These are phyloP conservation scores for Pterois miles DNA, from an alignment of 2,797 vertebrate species.

Conservation along the genomic window DNA sequence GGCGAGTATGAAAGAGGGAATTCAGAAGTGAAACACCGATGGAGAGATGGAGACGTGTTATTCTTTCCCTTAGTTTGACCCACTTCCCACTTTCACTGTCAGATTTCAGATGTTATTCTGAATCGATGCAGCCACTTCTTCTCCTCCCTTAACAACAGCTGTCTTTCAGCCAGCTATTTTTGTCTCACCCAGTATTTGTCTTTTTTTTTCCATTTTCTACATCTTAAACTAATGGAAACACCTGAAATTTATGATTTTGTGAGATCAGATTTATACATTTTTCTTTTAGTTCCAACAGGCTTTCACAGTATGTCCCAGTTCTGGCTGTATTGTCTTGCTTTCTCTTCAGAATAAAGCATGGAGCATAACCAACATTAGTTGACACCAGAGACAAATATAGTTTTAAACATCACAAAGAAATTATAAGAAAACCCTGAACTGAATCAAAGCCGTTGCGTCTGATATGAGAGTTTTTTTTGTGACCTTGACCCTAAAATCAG, in stretches of 20 bases:
- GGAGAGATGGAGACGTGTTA: neutral
- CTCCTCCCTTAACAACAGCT: neutral
- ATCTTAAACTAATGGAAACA: neutral
- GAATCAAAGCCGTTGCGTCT: slow-evolving; percentile 13
- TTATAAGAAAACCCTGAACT: neutral
- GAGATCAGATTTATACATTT: neutral
- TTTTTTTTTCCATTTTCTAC: neutral
- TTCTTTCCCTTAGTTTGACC: neutral
- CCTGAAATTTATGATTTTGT: fast-evolving
- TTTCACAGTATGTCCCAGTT: neutral
- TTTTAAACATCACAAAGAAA: neutral
- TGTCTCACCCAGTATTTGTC: neutral
- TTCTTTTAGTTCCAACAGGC: neutral
- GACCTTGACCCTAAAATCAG: slow-evolving; percentile 75
- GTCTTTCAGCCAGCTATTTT: neutral
- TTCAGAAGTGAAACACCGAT: slow-evolving; percentile 4
- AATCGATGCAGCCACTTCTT: neutral
- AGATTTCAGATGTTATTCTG: slow-evolving; percentile 1
- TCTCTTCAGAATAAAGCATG: neutral
- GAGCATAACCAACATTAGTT: neutral
- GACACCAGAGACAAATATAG: neutral
- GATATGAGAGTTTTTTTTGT: slow-evolving; percentile 22
- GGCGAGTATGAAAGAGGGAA: neutral
- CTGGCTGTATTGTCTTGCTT: neutral
- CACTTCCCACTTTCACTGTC: slow-evolving; percentile 38